These are phyloP conservation scores for Crossocerus cetratus DNA, from an alignment of 2,888 invertebrate species.

Conservation along the genomic window DNA sequence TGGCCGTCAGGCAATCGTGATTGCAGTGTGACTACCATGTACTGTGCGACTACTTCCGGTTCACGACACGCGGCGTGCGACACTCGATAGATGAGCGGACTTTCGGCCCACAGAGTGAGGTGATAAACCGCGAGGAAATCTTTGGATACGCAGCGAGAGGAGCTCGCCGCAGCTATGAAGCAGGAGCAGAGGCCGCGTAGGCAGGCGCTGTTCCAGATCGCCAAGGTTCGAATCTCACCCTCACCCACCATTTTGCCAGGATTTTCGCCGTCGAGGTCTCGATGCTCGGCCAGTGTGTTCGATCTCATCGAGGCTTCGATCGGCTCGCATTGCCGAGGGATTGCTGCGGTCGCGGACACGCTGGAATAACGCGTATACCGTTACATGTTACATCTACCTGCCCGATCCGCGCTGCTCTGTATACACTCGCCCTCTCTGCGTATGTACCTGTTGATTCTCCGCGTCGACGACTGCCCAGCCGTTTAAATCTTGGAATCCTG, in stretches of 20 bases:
- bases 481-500: slow-evolving; percentile 30
- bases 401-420: slow-evolving; percentile 1
- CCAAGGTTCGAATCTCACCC: slow-evolving; percentile 80
- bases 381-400: slow-evolving; percentile 47
- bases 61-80: too few species aligned
- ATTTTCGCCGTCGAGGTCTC: neutral
- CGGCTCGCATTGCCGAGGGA: neutral
- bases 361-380: slow-evolving; percentile 48
- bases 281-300: neutral
- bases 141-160: slow-evolving; percentile 17
- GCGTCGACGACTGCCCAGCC: neutral
- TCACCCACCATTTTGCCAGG: neutral
- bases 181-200: slow-evolving; percentile 69
- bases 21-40: neutral
- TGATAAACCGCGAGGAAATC: neutral
- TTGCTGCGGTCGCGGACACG: slow-evolving; percentile 33
- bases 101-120: too few species aligned
- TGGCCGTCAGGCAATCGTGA: slow-evolving; percentile 21
- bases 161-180: slow-evolving; percentile 63
- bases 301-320: neutral
- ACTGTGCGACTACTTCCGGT: neutral
- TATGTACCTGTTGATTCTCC: slow-evolving; percentile 51
- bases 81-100: too few species aligned
- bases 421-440: too few species aligned
- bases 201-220: slow-evolving; percentile 84